These are phyloP conservation scores for Proisotoma minuta DNA, from an alignment of 2,888 invertebrate genomes.

Conservation along the genomic window DNA sequence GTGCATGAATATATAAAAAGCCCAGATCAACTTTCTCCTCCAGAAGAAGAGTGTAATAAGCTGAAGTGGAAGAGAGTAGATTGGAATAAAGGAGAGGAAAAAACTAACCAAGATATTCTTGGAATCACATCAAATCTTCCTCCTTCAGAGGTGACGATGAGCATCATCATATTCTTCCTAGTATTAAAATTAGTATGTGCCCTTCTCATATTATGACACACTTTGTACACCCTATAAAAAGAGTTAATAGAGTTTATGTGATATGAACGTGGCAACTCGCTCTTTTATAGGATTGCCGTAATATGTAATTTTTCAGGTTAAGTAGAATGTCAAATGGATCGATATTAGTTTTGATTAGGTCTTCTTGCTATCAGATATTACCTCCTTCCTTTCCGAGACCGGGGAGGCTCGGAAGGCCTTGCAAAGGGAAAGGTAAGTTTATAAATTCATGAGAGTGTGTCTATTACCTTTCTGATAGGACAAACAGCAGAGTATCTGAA, in stretches of 20 bases:
- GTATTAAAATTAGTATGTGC: slow-evolving; percentile 1
- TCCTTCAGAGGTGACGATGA: neutral
- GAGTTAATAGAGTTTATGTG: neutral
- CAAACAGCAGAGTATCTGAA: neutral
- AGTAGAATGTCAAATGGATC: slow-evolving; percentile 44
- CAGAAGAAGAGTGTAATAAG: slow-evolving; percentile 1
- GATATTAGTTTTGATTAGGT: slow-evolving; percentile 44
- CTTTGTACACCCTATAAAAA: neutral
- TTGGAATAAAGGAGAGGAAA: too few species aligned
- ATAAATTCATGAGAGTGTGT: slow-evolving; percentile 1
- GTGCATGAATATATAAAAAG: slow-evolving; percentile 1
- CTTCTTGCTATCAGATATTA: slow-evolving; percentile 2
- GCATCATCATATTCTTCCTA: neutral
- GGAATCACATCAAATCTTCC: slow-evolving; percentile 4
- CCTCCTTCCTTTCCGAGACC: neutral
- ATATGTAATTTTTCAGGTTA: slow-evolving; percentile 43
- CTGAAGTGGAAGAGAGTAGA: neutral
- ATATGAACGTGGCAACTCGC: neutral
- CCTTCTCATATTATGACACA: neutral
- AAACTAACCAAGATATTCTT: too few species aligned
- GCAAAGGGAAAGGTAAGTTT: neutral
- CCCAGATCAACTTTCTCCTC: slow-evolving; percentile 4
- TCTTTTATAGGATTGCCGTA: slow-evolving; percentile 12
- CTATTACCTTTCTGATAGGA: neutral
- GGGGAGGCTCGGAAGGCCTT: neutral